Percentiles rank a stretch among this genome's conserved stretches.
Evolutionary conservation across 2,113 vertebrate species (phyloP).

Genomic region (Uria aalge): DNA sequence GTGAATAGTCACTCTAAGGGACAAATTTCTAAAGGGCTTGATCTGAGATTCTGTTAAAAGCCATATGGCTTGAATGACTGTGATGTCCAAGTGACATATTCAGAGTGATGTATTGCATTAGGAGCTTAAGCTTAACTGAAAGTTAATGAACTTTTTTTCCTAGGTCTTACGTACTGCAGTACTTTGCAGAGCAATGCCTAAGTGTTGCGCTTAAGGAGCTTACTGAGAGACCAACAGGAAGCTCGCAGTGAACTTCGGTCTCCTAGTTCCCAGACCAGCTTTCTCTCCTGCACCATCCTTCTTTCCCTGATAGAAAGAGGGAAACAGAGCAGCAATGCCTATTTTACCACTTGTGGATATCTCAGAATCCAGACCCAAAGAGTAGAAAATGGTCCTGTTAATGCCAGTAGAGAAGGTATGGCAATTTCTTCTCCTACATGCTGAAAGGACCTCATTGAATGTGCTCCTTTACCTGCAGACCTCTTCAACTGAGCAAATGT

Average conservation of each 20-base stretch:
- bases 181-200: background rate
- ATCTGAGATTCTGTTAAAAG: background rate
- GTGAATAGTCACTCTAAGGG: background rate
- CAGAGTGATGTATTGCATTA: background rate
- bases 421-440: constrained; percentile 27
- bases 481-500: constrained; percentile 47
- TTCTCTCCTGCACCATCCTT: background rate
- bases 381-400: constrained; percentile 54
- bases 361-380: constrained; percentile 52
- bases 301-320: background rate
- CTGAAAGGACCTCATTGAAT: constrained; percentile 66
- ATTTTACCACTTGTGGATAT: constrained; percentile 7
- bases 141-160: background rate
- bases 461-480: constrained; percentile 51
- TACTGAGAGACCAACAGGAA: background rate
- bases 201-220: background rate
- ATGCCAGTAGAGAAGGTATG: constrained; percentile 53
- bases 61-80: background rate
- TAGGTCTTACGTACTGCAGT: background rate
- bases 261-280: background rate
- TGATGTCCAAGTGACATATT: background rate
- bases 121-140: background rate
- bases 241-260: background rate
- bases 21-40: background rate
- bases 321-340: background rate